These are phyloP conservation scores for Scolopax rusticola DNA, from an alignment of 2,797 vertebrate species.

Conservation along the genomic window DNA sequence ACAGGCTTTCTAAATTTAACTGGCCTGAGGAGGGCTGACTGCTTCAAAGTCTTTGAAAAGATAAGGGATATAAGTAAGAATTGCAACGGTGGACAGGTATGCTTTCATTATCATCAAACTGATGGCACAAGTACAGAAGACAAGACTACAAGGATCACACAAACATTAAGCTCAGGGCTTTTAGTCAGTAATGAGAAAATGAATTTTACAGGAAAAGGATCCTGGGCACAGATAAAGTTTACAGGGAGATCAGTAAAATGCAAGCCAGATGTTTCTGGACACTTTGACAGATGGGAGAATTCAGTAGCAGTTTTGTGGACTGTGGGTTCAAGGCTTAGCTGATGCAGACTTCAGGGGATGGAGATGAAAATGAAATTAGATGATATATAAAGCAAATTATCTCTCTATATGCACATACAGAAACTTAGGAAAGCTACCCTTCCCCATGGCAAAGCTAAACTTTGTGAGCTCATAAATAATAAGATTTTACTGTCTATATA, in stretches of 20 bases:
- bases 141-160: neutral
- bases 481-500: neutral
- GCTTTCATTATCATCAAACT: neutral
- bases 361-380: neutral
- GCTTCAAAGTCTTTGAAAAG: neutral
- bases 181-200: neutral
- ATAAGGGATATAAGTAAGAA: neutral
- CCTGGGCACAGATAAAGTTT: neutral
- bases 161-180: neutral
- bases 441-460: neutral
- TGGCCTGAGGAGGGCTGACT: neutral
- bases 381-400: neutral
- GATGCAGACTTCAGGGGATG: neutral
- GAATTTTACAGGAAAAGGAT: neutral
- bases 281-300: neutral
- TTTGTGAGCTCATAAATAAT: neutral
- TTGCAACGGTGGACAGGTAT: neutral
- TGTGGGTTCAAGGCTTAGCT: neutral
- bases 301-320: neutral
- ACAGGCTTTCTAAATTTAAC: neutral
- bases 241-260: neutral
- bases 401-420: neutral
- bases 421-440: neutral
- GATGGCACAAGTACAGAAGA: neutral
- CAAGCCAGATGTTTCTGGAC: neutral